phyloP scores from a whole-genome alignment of 2,888 invertebrate genomes.

The Fissipunctia ypsillon region DNA sequence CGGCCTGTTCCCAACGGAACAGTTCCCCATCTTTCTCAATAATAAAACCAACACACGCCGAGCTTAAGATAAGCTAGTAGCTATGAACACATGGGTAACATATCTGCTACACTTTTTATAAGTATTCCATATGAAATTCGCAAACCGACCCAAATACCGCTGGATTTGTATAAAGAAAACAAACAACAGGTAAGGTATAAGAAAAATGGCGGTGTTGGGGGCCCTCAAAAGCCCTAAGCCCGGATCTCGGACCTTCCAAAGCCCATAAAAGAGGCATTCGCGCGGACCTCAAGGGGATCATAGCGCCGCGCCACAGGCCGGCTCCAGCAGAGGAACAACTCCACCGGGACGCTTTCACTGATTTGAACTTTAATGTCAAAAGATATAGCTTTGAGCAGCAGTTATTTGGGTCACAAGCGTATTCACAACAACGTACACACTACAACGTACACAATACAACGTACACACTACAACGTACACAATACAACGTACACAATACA shows the following conservation, averaged over 20 bases:
- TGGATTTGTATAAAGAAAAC: conserved; percentile 39
- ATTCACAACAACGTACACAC: too few species aligned
- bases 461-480: too few species aligned
- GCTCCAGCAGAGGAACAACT: conserved; percentile 25
- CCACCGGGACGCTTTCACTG: not conserved
- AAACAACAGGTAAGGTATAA: conserved; percentile 54
- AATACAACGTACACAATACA: too few species aligned
- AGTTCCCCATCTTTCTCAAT: not conserved
- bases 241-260: conserved; percentile 47
- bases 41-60: not conserved
- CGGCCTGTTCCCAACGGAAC: not conserved
- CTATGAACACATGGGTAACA: not conserved
- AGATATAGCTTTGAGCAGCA: not conserved
- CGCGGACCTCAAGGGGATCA: conserved; percentile 34
- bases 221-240: conserved; percentile 34
- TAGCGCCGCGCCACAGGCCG: not conserved
- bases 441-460: too few species aligned
- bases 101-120: not conserved
- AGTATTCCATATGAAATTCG: conserved; percentile 25
- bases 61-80: not conserved
- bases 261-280: conserved; percentile 54
- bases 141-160: conserved; percentile 17
- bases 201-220: conserved; percentile 28
- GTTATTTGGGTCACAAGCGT: too few species aligned
- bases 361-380: not conserved